Evolutionary conservation across 2,113 vertebrate species (phyloP).

Genomic region (Callaeas wilsoni): DNA sequence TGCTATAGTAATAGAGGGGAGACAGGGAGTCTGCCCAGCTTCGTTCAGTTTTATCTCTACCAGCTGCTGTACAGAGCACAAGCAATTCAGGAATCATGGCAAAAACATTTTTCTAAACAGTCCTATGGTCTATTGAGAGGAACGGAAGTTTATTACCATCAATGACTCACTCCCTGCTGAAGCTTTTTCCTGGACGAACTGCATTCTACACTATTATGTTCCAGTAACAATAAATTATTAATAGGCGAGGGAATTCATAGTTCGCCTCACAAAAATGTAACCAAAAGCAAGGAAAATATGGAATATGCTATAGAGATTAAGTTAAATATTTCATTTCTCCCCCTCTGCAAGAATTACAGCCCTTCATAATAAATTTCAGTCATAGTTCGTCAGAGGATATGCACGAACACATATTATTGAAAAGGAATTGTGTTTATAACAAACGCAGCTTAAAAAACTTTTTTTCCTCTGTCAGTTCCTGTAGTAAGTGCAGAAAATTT

Average conservation of each 20-base stretch:
- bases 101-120: constrained; percentile 38
- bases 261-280: constrained; percentile 23
- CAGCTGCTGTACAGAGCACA: constrained; percentile 44
- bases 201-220: not conserved
- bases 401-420: not conserved
- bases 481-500: not conserved
- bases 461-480: not conserved
- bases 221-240: constrained; percentile 67
- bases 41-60: constrained; percentile 47
- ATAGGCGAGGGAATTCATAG: constrained; percentile 29
- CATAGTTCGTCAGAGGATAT: not conserved
- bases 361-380: not conserved
- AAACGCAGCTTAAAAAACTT: not conserved
- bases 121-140: constrained; percentile 50
- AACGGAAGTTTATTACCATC: constrained; percentile 60
- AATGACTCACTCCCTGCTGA: constrained; percentile 48
- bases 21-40: constrained; percentile 62
- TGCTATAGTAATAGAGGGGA: constrained; percentile 56
- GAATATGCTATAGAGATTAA: constrained; percentile 54
- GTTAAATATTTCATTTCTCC: constrained; percentile 9
- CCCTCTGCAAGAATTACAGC: not conserved
- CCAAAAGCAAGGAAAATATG: constrained; percentile 45
- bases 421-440: not conserved
- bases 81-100: constrained; percentile 37
- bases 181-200: constrained; percentile 59